Evolutionary conservation across 2,888 invertebrate genomes (phyloP), one percentile per base, ranked within the genome.

Genomic region (Dryobota labecula): DNA sequence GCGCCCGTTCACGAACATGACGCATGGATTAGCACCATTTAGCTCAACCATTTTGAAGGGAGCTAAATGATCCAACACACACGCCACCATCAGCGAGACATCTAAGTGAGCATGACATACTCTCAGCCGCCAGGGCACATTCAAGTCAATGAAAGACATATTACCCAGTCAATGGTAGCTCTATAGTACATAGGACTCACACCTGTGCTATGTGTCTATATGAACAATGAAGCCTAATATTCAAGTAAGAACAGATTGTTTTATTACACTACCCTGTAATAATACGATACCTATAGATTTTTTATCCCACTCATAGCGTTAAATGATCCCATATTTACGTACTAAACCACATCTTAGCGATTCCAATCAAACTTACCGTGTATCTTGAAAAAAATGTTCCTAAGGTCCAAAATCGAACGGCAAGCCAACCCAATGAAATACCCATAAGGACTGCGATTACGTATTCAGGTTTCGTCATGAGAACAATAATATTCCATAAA

Each of bases 401-500:
- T 84, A 43, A 70, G 62, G 41, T 78, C 15, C 27, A 69, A 54
- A 63, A 27, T 78, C n/a, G 20, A 63, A 65, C 56, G 58, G 9
- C 33, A n/a, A 36, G 24, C 5, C 2, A 0, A 56, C 47, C 11
- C 60, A 62, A 79, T 84, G 74, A 78, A 80, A 83, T 69, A 58
- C 70, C 73, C 80, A 77, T 86, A 81, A 81, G 80, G 53, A 61
- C 61, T 66, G 27, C 51, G 47, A 82, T 87, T 84, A 82, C 74
- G 79, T 82, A 86, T 86, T 86, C 86, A 86, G 84, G 86, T 86
- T 82, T 72, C 79, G 76, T 78, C 82, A 82, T 83, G 78, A 80
- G 76, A 82, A 85, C 87, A 87, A 88, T 87, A 84, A 85, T 84
- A 82, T 73, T 73, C 77, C 80, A 81, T 87, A 83, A 84, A 84